phyloP scores from a whole-genome alignment of 1,140 invertebrate genomes.

The Cataglyphis hispanica region DNA sequence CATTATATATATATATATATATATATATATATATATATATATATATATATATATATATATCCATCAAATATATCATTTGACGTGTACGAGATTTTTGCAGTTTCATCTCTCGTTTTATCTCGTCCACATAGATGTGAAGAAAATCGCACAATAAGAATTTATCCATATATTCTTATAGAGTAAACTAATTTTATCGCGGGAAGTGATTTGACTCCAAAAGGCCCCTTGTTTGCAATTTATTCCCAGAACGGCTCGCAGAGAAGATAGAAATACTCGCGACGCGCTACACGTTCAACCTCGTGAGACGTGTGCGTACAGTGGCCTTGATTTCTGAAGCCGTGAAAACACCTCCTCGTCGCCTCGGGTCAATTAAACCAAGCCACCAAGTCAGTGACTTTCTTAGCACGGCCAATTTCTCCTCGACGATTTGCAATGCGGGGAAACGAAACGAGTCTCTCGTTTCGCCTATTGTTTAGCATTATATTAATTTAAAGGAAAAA shows the following conservation, averaged over 20 bases:
- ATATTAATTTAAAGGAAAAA: neutral
- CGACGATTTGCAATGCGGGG: conserved; percentile 14
- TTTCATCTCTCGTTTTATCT: neutral
- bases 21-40: too few species aligned
- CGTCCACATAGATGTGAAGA: neutral
- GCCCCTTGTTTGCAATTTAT: neutral
- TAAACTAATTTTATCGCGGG: neutral
- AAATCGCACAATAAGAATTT: neutral
- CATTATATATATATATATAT: too few species aligned
- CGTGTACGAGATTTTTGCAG: too few species aligned
- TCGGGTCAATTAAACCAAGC: conserved; percentile 80
- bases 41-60: too few species aligned
- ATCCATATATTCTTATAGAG: neutral
- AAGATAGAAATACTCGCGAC: conserved; percentile 27
- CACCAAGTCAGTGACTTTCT: conserved; percentile 79
- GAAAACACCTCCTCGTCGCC: conserved; percentile 75
- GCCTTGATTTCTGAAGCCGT: conserved; percentile 78
- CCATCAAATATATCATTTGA: too few species aligned
- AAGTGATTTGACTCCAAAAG: neutral
- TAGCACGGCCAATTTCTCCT: conserved; percentile 74
- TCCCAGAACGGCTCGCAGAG: neutral
- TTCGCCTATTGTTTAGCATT: conserved; percentile 12
- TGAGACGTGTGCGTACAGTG: conserved; percentile 56
- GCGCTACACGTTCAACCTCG: conserved; percentile 18
- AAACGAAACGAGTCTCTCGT: conserved; percentile 27